Conservation (phyloP, 2,888 invertebrate species). For the Trichopria drosophilae region DNA sequence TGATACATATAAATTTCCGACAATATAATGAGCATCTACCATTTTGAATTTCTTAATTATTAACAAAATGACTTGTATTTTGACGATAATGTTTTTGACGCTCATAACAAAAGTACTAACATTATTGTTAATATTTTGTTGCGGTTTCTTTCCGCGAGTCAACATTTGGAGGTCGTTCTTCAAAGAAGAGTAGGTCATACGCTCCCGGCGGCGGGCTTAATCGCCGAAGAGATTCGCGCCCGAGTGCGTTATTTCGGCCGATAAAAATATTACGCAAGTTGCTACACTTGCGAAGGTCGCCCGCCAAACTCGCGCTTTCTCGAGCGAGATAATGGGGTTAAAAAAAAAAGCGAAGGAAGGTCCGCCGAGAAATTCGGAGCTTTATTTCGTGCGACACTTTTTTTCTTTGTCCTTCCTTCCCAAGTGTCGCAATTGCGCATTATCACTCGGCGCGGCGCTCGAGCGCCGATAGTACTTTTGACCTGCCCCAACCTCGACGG, state of each 20-base stretch:
- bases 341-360: constrained; percentile 7
- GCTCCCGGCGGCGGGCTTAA: no score
- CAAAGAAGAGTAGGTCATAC: no score
- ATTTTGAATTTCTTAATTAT: no score
- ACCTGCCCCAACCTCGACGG: constrained; percentile 52
- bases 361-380: constrained; percentile 4
- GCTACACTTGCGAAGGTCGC: constrained; percentile 50
- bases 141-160: no score
- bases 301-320: constrained; percentile 34
- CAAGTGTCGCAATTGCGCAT: constrained; percentile 29
- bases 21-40: no score
- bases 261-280: constrained; percentile 57
- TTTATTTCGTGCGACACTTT: constrained; percentile 9
- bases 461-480: constrained; percentile 42
- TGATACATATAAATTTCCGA: no score
- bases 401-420: constrained; percentile 7
- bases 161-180: no score
- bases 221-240: constrained; percentile 11
- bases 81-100: no score
- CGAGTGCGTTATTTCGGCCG: constrained; percentile 48
- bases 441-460: constrained; percentile 23
- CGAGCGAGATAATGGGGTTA: constrained; percentile 20
- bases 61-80: no score
- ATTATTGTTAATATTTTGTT: no score
- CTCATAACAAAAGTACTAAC: no score